phyloP scores from a whole-genome alignment of 2,797 vertebrate genomes.

The Natrix natrix region DNA sequence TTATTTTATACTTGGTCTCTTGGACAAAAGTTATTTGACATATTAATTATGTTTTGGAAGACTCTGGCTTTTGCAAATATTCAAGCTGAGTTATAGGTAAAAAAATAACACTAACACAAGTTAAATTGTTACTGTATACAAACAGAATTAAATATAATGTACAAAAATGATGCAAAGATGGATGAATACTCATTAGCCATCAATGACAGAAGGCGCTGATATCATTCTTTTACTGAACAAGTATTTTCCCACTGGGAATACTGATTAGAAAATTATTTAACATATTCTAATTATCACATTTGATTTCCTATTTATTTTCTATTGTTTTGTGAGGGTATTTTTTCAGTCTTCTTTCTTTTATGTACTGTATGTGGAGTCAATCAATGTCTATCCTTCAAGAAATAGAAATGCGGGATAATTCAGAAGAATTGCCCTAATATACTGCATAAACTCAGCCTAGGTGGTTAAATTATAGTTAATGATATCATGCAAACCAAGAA shows the following conservation, averaged over 20 bases:
- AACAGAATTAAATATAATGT: not conserved
- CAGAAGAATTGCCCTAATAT: not conserved
- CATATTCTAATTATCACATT: not conserved
- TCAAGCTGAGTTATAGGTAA: not conserved
- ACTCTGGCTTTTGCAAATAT: not conserved
- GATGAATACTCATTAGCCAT: not conserved
- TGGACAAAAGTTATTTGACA: not conserved
- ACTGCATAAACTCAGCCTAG: not conserved
- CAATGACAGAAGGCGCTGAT: not conserved
- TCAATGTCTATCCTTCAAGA: not conserved
- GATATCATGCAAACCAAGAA: not conserved
- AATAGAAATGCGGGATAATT: not conserved
- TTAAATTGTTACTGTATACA: not conserved
- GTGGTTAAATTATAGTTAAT: not conserved
- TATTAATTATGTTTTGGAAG: not conserved
- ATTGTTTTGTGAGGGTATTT: not conserved
- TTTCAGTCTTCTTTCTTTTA: not conserved
- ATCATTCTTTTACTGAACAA: not conserved
- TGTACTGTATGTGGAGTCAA: not conserved
- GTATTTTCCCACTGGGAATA: not conserved
- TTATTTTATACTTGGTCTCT: not conserved
- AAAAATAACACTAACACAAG: not conserved
- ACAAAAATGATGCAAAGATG: not conserved
- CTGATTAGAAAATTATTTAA: not conserved
- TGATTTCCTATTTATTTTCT: not conserved